Conservation (phyloP, 92 coral and sea anemone species). For the Epizoanthus scotinus region DNA sequence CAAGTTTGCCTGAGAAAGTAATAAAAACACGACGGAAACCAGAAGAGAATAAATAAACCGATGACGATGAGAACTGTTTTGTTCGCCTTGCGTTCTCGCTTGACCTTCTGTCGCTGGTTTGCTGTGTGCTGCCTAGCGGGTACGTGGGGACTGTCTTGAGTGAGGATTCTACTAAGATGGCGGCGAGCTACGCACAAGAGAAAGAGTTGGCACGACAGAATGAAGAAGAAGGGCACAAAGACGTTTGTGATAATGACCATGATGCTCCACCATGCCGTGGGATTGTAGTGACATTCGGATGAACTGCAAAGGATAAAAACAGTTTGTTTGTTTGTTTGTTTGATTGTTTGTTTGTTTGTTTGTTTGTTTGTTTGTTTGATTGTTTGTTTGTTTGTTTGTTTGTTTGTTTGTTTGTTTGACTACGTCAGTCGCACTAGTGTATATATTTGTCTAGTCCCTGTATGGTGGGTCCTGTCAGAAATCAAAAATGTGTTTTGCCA, state of each 20-base stretch:
- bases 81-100: constrained; percentile 73
- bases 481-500: no score
- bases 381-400: no score
- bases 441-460: no score
- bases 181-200: constrained; percentile 78
- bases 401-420: no score
- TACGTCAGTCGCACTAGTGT: no score
- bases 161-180: constrained; percentile 65
- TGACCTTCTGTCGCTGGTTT: constrained; percentile 30
- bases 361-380: no score
- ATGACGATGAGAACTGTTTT: constrained; percentile 83
- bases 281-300: constrained; percentile 70
- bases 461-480: no score
- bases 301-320: neutral
- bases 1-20: constrained; percentile 84
- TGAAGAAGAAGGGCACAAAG: constrained; percentile 78
- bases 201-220: constrained; percentile 73
- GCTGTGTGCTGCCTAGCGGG: neutral
- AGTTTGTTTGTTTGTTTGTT: no score
- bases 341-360: no score
- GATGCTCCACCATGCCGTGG: constrained; percentile 95
- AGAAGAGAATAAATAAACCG: constrained; percentile 84
- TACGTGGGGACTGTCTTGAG: constrained; percentile 9
- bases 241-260: constrained; percentile 90
- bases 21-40: constrained; percentile 95